Percentiles rank a stretch among this genome's conserved stretches.
Conservation (phyloP, 2,113 vertebrate genomes). For the Xyliphius kryptos region DNA sequence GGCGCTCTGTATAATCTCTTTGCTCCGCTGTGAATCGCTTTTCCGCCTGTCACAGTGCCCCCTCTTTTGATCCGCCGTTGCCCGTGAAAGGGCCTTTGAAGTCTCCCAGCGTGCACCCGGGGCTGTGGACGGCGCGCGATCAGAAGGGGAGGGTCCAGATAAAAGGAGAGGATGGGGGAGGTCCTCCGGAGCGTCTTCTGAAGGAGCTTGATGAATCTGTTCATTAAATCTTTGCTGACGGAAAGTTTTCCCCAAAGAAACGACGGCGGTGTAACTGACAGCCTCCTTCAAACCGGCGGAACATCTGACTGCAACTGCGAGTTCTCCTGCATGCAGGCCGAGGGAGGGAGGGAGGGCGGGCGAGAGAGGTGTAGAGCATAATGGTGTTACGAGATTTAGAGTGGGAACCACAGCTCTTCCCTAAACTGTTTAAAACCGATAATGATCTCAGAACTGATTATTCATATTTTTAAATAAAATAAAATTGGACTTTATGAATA, state of each 20-base stretch:
- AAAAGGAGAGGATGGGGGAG: neutral
- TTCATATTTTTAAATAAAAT: too few relatives aligned
- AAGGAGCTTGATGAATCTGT: neutral
- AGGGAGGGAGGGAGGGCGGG: too few relatives aligned
- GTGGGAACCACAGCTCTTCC: too few relatives aligned
- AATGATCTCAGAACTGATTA: too few relatives aligned
- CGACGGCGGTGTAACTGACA: neutral
- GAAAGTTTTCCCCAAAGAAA: neutral
- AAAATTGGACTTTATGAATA: too few relatives aligned
- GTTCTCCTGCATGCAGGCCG: too few relatives aligned
- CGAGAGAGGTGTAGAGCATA: too few relatives aligned
- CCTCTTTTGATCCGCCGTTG: conserved; percentile 50
- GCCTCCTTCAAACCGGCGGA: too few relatives aligned
- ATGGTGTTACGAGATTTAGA: too few relatives aligned
- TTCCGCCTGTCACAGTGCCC: conserved; percentile 23
- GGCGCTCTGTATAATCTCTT: neutral
- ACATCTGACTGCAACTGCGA: too few relatives aligned
- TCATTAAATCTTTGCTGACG: neutral
- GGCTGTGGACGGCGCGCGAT: conserved; percentile 38
- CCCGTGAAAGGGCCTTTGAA: conserved; percentile 52
- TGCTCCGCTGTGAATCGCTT: conserved; percentile 18
- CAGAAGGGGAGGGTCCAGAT: conserved; percentile 4
- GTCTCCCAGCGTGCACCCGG: conserved; percentile 47
- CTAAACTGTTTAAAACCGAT: too few relatives aligned
- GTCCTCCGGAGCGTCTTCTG: neutral